Conservation (phyloP, 2,797 vertebrate species). For the Sparidentex hasta region DNA sequence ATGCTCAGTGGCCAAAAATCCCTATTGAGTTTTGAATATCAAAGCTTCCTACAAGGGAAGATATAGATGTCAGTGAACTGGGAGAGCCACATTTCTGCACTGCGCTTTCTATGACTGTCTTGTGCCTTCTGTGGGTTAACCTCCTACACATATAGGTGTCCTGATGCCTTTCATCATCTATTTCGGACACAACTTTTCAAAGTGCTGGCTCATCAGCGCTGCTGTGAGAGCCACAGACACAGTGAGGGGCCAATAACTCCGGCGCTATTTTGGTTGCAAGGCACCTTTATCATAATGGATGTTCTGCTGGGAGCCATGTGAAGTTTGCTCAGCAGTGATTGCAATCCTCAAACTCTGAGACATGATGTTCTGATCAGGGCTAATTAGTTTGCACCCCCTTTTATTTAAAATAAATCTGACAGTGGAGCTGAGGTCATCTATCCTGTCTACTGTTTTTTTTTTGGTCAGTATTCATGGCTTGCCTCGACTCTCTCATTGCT, state of each 20-base stretch:
- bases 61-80: slow-evolving; percentile 40
- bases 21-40: slow-evolving; percentile 57
- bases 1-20: slow-evolving; percentile 50
- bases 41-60: slow-evolving; percentile 48
- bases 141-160: slow-evolving; percentile 42
- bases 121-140: background rate
- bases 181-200: slow-evolving; percentile 40
- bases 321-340: slow-evolving; percentile 37
- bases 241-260: slow-evolving; percentile 51
- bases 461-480: slow-evolving; percentile 29
- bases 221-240: slow-evolving; percentile 20
- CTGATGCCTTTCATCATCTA: slow-evolving; percentile 32
- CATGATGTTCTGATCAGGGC: slow-evolving; percentile 30
- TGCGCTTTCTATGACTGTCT: slow-evolving; percentile 11
- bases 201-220: slow-evolving; percentile 52
- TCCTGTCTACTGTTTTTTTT: slow-evolving; percentile 16
- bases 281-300: slow-evolving; percentile 49
- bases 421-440: slow-evolving; percentile 33
- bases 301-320: slow-evolving; percentile 41
- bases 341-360: slow-evolving; percentile 22
- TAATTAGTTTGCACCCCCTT: slow-evolving; percentile 46
- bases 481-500: slow-evolving; percentile 1
- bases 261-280: slow-evolving; percentile 36
- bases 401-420: slow-evolving; percentile 15
- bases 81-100: slow-evolving; percentile 15